Evolutionary conservation across 2,797 vertebrate genomes (phyloP).

Genomic region (Pterois miles): DNA sequence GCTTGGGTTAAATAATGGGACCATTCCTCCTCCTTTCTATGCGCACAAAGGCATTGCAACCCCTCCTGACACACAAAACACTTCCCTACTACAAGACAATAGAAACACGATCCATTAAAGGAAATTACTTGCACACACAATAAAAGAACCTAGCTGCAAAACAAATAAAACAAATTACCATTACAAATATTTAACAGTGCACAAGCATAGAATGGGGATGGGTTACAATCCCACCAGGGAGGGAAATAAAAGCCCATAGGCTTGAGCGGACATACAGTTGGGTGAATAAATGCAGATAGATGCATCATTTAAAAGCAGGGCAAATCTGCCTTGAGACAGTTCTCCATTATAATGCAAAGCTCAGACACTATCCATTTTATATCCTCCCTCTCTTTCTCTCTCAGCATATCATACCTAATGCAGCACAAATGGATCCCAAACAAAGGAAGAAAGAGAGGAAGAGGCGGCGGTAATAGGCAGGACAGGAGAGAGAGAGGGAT

Average conservation of each 20-base stretch:
- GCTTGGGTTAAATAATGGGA: constrained; percentile 71
- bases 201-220: constrained; percentile 26
- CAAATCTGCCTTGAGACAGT: constrained; percentile 65
- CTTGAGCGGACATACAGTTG: constrained; percentile 12
- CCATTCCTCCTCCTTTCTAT: constrained; percentile 26
- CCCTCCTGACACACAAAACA: constrained; percentile 54
- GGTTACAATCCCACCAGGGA: constrained; percentile 27
- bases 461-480: constrained; percentile 40
- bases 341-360: constrained; percentile 77
- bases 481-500: constrained; percentile 25
- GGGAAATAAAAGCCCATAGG: constrained; percentile 38
- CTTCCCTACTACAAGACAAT: constrained; percentile 58
- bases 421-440: constrained; percentile 65
- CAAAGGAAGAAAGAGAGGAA: constrained; percentile 40
- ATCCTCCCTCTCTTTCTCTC: constrained; percentile 45
- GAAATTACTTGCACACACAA: constrained; percentile 51
- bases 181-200: constrained; percentile 62
- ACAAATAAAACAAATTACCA: constrained; percentile 62
- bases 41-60: constrained; percentile 51
- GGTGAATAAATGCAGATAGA: constrained; percentile 69
- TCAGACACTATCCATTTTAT: constrained; percentile 65
- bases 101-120: constrained; percentile 54
- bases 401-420: constrained; percentile 62
- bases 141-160: constrained; percentile 42
- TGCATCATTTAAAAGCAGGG: constrained; percentile 54